Evolutionary conservation across 1,140 invertebrate species (phyloP).

Genomic region (Zaprionus ornatus): DNA sequence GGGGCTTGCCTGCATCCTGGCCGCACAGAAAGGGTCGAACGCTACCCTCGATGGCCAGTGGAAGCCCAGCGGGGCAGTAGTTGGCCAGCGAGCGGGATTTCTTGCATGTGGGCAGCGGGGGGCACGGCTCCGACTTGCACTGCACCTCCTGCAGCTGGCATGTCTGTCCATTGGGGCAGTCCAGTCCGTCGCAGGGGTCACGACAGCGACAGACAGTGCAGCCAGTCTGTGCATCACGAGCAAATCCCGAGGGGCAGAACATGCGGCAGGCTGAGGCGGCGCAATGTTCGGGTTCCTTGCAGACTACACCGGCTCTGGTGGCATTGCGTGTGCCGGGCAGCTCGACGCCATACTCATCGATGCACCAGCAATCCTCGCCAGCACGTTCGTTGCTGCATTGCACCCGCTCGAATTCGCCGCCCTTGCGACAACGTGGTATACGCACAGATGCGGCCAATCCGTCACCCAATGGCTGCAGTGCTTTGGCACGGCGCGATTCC

Average conservation of each 20-base stretch:
- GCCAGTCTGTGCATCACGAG: constrained; percentile 85
- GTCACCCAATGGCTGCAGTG: constrained; percentile 83
- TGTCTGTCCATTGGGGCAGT: constrained; percentile 89
- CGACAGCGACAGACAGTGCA: constrained; percentile 92
- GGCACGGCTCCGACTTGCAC: constrained; percentile 91
- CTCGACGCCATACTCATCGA: constrained; percentile 91
- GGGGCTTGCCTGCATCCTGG: constrained; percentile 90
- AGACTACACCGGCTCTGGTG: constrained; percentile 88
- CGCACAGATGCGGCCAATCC: constrained; percentile 83
- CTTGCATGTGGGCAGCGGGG: constrained; percentile 93
- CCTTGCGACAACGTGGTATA: constrained; percentile 88
- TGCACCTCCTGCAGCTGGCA: constrained; percentile 92
- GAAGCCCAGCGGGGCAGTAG: constrained; percentile 91
- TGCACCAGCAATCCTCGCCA: constrained; percentile 90
- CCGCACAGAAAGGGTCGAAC: constrained; percentile 92
- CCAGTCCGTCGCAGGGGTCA: constrained; percentile 90
- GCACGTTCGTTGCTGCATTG: constrained; percentile 89
- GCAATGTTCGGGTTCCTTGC: constrained; percentile 88
- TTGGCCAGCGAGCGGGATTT: constrained; percentile 89
- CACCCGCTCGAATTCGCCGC: constrained; percentile 90
- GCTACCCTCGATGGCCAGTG: constrained; percentile 91
- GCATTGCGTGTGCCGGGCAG: constrained; percentile 89
- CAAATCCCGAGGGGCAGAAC: constrained; percentile 93
- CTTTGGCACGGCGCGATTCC: constrained; percentile 87
- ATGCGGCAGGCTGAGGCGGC: constrained; percentile 93